Evolutionary conservation across 2,797 vertebrate genomes (phyloP).

Genomic region (Coregonus sp.): DNA sequence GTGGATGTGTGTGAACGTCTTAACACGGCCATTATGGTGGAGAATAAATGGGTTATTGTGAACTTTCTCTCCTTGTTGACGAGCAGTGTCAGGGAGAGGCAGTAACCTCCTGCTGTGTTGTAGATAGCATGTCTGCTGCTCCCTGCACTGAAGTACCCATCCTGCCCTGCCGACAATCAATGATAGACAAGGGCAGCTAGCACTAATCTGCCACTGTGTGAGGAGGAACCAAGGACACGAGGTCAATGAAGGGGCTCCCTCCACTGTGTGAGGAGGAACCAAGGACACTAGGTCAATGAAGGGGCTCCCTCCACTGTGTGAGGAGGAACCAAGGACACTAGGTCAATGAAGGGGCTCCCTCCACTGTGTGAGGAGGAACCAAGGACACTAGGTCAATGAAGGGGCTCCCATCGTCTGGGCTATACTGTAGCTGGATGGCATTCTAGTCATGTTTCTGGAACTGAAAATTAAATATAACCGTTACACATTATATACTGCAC

Average conservation of each 20-base stretch:
- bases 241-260: constrained; percentile 33
- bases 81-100: constrained; percentile 46
- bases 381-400: constrained; percentile 34
- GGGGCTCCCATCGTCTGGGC: constrained; percentile 26
- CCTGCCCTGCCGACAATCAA: constrained; percentile 56
- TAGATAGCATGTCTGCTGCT: constrained; percentile 48
- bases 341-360: constrained; percentile 37
- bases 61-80: constrained; percentile 32
- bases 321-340: not conserved
- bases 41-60: constrained; percentile 10
- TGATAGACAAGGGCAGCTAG: constrained; percentile 36
- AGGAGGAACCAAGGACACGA: not conserved
- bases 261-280: too few relatives aligned
- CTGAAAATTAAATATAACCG: constrained; percentile 6
- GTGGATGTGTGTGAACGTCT: constrained; percentile 10
- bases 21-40: not conserved
- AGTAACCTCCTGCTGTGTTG: constrained; percentile 46
- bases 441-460: not conserved
- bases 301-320: constrained; percentile 31
- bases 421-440: not conserved
- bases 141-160: constrained; percentile 49
- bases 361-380: too few relatives aligned
- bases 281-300: constrained; percentile 20
- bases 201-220: constrained; percentile 36
- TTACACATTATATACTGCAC: constrained; percentile 12